Evolutionary conservation across 2,113 vertebrate species (phyloP), one percentile per base, ranked within the genome.

Genomic region (Tursiops truncatus): DNA sequence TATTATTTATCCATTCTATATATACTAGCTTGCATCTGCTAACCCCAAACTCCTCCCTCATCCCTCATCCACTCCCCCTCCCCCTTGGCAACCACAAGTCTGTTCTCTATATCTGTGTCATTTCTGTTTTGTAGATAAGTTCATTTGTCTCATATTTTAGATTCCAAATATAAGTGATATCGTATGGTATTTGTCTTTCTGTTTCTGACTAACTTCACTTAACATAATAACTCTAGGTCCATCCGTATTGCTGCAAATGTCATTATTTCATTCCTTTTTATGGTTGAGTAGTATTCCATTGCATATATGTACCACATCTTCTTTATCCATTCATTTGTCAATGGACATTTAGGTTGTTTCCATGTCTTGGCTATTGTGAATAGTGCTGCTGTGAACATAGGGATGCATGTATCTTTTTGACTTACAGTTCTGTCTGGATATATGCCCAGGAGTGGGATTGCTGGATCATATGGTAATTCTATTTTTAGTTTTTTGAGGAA

Each of bases 141-240:
- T 76, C 5, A 6, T 76, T 50, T 50, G 74, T 76, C 28, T 33
- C 28, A 12, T 33, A 50, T 47, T 76, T 50, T 76, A 76, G 26
- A 50, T 76, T 33, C 44, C 44, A 76, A 28, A 3, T 20, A 33
- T 33, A 31, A 76, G 73, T 76, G 18, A 20, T 33, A 20, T 50
- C 28, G 20, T 11, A 50, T 20, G 44, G 44, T 3, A 76, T 50
- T 11, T 76, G 74, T 76, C 44, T 74, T 74, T 20, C 73, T 50
- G 28, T 50, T 20, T 76, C 74, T 0, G 0, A 33, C 0, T 3
- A 11, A 20, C 44, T 33, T 33, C 17, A 50, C 44, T 76, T 6
- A 33, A 28, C 20, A 50, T 11, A 2, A 20, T 33, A 47, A 50
- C 28, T 21, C 74, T 6, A 28, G 4, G 44, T 3, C 28, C 28